A percentile compares a stretch with the other conserved stretches of the same genome.
These are phyloP conservation scores for Phylloscopus trochilus DNA, from an alignment of 2,113 vertebrate genomes.

Conservation along the genomic window DNA sequence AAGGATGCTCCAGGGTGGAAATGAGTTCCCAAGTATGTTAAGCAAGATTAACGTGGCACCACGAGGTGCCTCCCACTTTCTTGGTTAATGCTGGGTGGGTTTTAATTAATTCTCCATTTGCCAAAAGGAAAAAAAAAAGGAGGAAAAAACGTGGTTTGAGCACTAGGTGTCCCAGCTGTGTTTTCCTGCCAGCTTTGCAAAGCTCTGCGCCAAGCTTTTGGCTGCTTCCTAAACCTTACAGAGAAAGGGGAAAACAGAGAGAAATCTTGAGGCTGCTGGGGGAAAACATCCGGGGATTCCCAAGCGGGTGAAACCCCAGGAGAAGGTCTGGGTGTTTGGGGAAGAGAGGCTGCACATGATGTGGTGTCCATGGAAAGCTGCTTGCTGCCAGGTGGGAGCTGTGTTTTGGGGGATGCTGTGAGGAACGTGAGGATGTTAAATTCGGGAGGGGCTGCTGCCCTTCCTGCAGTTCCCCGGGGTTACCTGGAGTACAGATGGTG, in stretches of 20 bases:
- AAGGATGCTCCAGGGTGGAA: neutral
- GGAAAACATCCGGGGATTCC: neutral
- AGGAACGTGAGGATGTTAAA: neutral
- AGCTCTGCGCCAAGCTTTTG: neutral
- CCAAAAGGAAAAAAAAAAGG: neutral
- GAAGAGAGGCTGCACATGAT: neutral
- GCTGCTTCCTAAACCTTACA: neutral
- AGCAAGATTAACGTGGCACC: fast-evolving
- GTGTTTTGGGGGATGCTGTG: neutral
- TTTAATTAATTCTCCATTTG: neutral
- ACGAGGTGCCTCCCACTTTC: neutral
- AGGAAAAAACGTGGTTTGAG: fast-evolving
- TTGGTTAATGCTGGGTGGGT: neutral
- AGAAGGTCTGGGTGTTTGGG: neutral
- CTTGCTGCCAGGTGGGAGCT: neutral
- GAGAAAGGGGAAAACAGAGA: neutral
- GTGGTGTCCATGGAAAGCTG: fast-evolving
- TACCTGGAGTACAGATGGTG: neutral
- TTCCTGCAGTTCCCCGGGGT: fast-evolving
- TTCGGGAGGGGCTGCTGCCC: neutral
- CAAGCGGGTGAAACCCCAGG: fast-evolving
- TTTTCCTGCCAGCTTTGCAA: neutral
- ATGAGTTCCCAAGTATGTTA: neutral
- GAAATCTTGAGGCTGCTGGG: neutral
- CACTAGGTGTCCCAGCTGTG: neutral